Evolutionary conservation across 1,140 invertebrate genomes (phyloP).

Genomic region (Stenopsyche tienmushanensis): DNA sequence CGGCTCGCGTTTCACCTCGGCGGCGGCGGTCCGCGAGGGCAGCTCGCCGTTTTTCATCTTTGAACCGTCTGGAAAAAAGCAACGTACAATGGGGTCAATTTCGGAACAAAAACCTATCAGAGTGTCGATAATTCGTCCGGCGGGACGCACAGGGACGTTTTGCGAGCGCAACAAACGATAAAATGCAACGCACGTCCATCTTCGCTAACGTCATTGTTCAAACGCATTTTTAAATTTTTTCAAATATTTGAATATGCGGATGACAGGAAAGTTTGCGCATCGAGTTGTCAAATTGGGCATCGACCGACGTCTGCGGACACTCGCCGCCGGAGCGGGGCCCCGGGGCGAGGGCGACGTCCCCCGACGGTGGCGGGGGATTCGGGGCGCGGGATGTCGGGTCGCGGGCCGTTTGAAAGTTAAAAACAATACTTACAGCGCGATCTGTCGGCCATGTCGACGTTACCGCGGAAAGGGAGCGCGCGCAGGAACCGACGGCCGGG

Average conservation of each 20-base stretch:
- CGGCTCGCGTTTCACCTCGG: conserved; percentile 61
- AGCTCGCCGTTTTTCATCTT: conserved; percentile 56
- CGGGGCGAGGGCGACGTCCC: neutral
- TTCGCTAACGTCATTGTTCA: no score
- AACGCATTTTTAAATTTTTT: conserved; percentile 53
- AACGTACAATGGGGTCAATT: conserved; percentile 11
- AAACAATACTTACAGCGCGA: conserved; percentile 68
- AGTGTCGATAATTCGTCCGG: no score
- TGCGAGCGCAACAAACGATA: neutral
- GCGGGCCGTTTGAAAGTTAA: conserved; percentile 31
- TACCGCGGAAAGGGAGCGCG: neutral
- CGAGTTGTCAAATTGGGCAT: no score
- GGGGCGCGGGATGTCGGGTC: neutral
- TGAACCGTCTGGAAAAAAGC: conserved; percentile 56
- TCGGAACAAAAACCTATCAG: no score
- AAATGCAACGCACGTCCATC: neutral
- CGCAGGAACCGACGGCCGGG: neutral
- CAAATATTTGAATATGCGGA: conserved; percentile 53
- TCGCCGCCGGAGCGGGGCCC: neutral
- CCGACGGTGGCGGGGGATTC: neutral
- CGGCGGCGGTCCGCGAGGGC: conserved; percentile 50
- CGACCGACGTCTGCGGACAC: neutral
- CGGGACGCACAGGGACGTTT: neutral
- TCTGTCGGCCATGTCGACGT: conserved; percentile 64
- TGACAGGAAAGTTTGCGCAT: neutral